These are phyloP conservation scores for Therioaphis trifolii DNA, from an alignment of 2,888 invertebrate genomes.

Conservation along the genomic window DNA sequence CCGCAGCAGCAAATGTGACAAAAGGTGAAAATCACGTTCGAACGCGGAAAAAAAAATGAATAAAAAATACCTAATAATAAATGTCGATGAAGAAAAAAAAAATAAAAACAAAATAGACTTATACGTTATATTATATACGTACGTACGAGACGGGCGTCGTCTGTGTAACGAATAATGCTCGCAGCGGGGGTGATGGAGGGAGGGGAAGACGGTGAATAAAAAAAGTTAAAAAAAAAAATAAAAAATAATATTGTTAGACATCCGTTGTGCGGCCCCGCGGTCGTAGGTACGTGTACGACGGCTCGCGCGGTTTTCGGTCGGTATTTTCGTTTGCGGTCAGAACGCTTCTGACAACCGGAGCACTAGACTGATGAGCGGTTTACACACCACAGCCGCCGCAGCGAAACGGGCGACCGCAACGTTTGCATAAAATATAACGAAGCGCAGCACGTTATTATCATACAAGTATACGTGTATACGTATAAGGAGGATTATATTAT, in stretches of 20 bases:
- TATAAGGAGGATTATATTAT: neutral
- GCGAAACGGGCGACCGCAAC: conserved; percentile 30
- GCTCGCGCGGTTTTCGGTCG: neutral
- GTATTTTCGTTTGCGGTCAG: conserved; percentile 53
- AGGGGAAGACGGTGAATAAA: neutral
- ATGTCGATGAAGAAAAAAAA: no score
- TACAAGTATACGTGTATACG: neutral
- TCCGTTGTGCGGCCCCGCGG: neutral
- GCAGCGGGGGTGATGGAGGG: neutral
- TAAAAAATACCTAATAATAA: no score
- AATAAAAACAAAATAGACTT: neutral
- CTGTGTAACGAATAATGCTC: neutral
- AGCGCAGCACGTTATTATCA: neutral
- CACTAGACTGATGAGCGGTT: conserved; percentile 57
- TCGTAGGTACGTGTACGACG: neutral
- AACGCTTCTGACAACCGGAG: conserved; percentile 48
- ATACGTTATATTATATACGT: neutral
- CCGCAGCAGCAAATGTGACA: conserved; percentile 13
- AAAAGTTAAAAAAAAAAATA: no score
- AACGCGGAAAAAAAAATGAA: conserved; percentile 25
- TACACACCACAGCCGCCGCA: conserved; percentile 9
- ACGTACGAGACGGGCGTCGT: no score
- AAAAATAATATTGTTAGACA: no score
- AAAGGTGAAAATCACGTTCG: conserved; percentile 43
- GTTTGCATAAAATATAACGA: conserved; percentile 49